Conservation (phyloP, 1,140 invertebrate species). For the Psilanteris sp. region DNA sequence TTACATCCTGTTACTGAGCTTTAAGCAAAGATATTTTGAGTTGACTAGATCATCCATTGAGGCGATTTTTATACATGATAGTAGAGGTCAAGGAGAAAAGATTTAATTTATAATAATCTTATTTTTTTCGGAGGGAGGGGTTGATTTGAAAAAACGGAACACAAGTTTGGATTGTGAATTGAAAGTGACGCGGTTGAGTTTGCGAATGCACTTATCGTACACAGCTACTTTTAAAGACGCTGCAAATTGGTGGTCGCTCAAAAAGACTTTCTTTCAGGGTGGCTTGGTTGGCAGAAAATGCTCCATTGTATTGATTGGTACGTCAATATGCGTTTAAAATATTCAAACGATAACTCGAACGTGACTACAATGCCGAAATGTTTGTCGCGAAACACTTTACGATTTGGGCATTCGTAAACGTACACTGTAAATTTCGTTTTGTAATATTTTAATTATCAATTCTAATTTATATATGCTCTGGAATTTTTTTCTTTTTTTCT, state of each 20-base stretch:
- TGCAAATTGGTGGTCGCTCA: too few relatives aligned
- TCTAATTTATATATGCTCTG: constrained; percentile 1
- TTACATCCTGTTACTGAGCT: too few relatives aligned
- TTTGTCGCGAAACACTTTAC: neutral
- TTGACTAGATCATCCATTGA: too few relatives aligned
- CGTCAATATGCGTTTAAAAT: constrained; percentile 27
- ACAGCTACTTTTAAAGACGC: too few relatives aligned
- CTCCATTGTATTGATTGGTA: constrained; percentile 2
- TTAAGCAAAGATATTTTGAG: neutral
- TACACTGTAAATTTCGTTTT: neutral
- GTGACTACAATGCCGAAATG: too few relatives aligned
- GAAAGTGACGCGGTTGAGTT: neutral
- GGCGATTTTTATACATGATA: too few relatives aligned
- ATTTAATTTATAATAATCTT: neutral
- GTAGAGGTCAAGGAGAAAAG: too few relatives aligned
- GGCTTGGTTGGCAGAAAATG: constrained; percentile 10
- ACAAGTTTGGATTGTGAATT: constrained; percentile 1
- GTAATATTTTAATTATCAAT: neutral
- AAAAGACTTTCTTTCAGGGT: neutral
- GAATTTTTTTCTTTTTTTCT: too few relatives aligned
- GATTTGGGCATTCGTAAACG: neutral
- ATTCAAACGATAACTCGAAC: constrained; percentile 6
- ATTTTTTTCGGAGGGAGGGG: neutral
- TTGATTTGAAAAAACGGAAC: too few relatives aligned
- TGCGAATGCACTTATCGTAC: too few relatives aligned